These are phyloP conservation scores for Pseudoatta argentina DNA, from an alignment of 1,140 invertebrate species.

Conservation along the genomic window DNA sequence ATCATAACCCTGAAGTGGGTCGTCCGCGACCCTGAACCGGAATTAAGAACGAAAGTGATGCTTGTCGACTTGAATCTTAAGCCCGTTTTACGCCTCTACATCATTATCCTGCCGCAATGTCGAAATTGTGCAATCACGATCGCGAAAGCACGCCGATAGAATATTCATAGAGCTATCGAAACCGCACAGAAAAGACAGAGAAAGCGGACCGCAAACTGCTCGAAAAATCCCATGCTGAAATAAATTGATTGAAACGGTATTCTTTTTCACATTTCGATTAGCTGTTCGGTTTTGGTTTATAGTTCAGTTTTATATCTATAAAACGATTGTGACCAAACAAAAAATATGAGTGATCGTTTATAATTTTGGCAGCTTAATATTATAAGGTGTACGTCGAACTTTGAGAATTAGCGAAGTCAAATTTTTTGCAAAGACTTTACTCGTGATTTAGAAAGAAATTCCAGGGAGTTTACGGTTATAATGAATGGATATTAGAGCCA, in stretches of 20 bases:
- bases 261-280: background rate
- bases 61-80: slow-evolving; percentile 52
- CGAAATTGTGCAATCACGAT: slow-evolving; percentile 65
- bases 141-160: slow-evolving; percentile 65
- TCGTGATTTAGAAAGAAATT: background rate
- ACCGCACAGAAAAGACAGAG: background rate
- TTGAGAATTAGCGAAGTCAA: background rate
- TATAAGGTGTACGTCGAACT: background rate
- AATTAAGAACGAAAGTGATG: slow-evolving; percentile 76
- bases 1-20: slow-evolving; percentile 69
- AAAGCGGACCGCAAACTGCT: background rate
- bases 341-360: background rate
- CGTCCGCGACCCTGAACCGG: slow-evolving; percentile 70
- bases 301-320: no score
- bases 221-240: slow-evolving; percentile 23
- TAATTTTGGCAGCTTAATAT: background rate
- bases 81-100: slow-evolving; percentile 39
- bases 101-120: slow-evolving; percentile 12
- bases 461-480: slow-evolving; percentile 7
- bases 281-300: no score
- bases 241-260: background rate
- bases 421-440: background rate
- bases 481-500: background rate
- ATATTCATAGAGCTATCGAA: slow-evolving; percentile 69
- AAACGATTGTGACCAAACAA: background rate